Conservation (phyloP, 2,888 invertebrate species). For the Nephrotoma guestfalica region DNA sequence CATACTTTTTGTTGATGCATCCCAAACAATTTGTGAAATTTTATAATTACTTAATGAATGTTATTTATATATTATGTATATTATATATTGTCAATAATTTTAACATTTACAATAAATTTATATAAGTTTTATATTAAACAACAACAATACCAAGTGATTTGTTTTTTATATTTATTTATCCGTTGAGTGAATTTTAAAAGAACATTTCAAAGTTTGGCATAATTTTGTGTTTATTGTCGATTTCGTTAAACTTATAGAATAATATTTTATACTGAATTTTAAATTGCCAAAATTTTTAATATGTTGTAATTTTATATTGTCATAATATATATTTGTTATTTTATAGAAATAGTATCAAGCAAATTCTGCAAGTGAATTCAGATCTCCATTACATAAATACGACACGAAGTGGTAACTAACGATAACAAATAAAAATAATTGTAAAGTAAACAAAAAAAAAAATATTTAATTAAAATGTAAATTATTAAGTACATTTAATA, state of each 20-base stretch:
- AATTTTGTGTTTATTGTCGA: background rate
- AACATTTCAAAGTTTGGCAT: background rate
- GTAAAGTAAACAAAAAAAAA: background rate
- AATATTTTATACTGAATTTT: background rate
- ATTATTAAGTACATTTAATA: background rate
- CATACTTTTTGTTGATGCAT: background rate
- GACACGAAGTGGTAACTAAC: background rate
- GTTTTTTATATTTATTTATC: background rate
- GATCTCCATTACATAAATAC: background rate
- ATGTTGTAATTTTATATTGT: background rate
- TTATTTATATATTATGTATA: background rate
- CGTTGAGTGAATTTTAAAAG: background rate
- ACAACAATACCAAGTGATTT: background rate
- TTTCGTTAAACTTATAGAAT: background rate
- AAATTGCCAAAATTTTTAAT: background rate
- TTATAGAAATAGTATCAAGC: background rate
- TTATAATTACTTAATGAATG: background rate
- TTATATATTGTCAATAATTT: background rate
- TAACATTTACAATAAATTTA: background rate
- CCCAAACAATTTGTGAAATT: background rate
- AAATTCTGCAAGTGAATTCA: background rate
- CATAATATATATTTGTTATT: background rate
- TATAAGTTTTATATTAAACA: background rate
- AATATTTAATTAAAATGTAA: background rate
- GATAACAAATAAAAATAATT: background rate